Evolutionary conservation across 2,797 vertebrate species (phyloP).

Genomic region (Rhinoraja longicauda): DNA sequence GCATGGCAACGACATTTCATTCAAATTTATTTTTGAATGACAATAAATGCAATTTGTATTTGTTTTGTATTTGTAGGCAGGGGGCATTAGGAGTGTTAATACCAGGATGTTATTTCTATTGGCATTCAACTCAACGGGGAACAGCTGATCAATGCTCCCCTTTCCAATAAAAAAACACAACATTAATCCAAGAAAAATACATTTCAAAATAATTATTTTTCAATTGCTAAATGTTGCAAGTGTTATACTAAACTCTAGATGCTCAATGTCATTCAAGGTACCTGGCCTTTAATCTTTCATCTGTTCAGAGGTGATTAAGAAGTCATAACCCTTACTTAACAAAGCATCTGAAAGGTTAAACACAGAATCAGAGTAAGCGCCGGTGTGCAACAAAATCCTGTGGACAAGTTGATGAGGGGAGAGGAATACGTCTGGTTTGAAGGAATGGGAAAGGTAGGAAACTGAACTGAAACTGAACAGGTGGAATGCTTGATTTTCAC

Average conservation of each 20-base stretch:
- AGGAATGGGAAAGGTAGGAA: background rate
- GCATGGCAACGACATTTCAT: no score
- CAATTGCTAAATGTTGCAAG: background rate
- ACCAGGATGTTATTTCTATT: background rate
- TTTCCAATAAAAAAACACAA: background rate
- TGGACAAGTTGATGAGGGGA: background rate
- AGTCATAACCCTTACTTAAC: background rate
- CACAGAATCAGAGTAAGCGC: background rate
- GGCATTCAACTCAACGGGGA: background rate
- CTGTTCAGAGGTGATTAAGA: background rate
- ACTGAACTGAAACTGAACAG: background rate
- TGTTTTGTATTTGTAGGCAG: no score
- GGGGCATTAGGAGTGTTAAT: background rate
- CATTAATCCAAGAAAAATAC: conserved; percentile 22
- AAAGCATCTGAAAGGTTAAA: no score
- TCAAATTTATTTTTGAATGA: no score
- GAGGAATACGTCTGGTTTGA: no score
- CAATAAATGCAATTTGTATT: no score
- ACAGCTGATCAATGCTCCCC: background rate
- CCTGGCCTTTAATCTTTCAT: background rate
- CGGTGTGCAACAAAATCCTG: background rate
- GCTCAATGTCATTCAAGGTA: background rate
- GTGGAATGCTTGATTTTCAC: background rate
- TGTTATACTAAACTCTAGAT: background rate
- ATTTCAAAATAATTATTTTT: background rate